Evolutionary conservation across 2,113 vertebrate species (phyloP), one percentile per base, ranked within the genome.

Genomic region (Chloebia gouldiae): DNA sequence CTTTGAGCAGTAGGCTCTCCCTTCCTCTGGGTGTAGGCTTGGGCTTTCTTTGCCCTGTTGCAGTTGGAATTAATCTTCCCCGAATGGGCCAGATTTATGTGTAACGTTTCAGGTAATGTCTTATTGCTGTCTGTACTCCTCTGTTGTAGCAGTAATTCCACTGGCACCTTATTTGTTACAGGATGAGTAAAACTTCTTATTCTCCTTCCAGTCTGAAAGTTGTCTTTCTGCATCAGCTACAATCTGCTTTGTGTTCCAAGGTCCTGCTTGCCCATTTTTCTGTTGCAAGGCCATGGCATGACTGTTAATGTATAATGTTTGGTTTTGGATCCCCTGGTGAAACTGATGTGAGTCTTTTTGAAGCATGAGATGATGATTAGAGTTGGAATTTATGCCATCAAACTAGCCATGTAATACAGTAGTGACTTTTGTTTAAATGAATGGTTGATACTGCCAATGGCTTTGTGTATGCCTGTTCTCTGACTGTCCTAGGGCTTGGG

Each of bases 171-270:
- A 31, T 4, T 15, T 91, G 11, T 66, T 92, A 59, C 12, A 40
- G 56, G 24, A 47, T 39, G 39, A 68, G 39, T 81, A 51, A 63
- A 59, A 50, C 77, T 54, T 71, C 18, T 73, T n/a, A 16, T 50
- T 81, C 0, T 0, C 22, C 6, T 50, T 86, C 16, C 47, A n/a
- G 10, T 71, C 39, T 84, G 73, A 44, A 70, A 78, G 85, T 64
- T 2, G 1, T 18, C 11, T 45, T 47, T 57, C 25, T 70, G 9
- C 19, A 51, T 51, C 64, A 63, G 0, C 28, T 1, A 2, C 63
- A 60, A 1, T 81, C 56, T 83, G 31, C 22, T 79, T 87, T 63
- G 44, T 64, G 35, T 94, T 89, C 51, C 51, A 35, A 47, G 64
- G 60, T 49, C 15, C 23, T 54, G 0, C 54, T 82, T 91, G 35